Conservation (phyloP, 2,113 vertebrate genomes). For the Sylvia atricapilla region DNA sequence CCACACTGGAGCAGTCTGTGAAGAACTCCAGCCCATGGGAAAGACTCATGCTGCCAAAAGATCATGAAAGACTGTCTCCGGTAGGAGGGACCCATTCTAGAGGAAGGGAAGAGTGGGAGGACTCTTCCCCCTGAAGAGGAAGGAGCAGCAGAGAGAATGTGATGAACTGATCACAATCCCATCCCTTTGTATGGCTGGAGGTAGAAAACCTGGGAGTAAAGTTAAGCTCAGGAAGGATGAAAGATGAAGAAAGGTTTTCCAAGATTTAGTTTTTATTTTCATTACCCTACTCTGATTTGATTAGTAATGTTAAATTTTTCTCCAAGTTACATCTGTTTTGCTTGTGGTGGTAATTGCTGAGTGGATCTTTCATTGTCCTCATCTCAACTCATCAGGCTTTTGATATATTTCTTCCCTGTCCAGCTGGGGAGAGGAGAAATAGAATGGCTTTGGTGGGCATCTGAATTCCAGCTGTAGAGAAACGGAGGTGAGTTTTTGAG, state of each 20-base stretch:
- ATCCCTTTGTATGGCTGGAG: fast-evolving
- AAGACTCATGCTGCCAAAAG: background rate
- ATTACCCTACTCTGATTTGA: background rate
- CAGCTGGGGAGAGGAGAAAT: background rate
- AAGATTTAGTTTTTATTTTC: background rate
- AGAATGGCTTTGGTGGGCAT: background rate
- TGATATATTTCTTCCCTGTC: background rate
- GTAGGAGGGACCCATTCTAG: background rate
- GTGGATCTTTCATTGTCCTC: background rate
- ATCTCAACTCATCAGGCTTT: background rate
- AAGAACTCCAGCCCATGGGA: background rate
- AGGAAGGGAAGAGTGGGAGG: background rate
- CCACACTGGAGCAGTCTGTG: background rate
- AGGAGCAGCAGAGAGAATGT: fast-evolving
- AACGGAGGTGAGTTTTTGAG: background rate
- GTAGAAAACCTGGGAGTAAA: background rate
- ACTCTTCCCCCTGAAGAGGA: background rate
- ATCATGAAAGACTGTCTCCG: background rate
- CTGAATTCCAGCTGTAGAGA: background rate
- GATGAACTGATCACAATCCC: background rate
- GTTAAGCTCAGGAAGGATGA: background rate
- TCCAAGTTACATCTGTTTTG: background rate
- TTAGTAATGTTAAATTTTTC: background rate
- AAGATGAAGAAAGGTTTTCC: background rate
- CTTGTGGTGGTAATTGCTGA: background rate